phyloP scores from a whole-genome alignment of 2,113 vertebrate species.

The Periophthalmodon schlosseri region DNA sequence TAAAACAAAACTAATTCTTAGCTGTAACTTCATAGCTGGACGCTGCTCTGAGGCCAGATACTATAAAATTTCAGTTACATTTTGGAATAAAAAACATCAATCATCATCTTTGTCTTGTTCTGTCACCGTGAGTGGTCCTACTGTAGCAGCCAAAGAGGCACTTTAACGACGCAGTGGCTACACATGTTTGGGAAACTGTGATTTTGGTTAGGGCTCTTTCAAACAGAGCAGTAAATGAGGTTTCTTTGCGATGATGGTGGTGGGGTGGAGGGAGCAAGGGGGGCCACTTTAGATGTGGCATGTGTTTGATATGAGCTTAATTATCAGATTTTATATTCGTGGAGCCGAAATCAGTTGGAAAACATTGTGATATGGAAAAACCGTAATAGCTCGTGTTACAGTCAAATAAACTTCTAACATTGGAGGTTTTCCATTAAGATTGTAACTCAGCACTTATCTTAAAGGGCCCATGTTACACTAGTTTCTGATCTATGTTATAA shows the following conservation, averaged over 20 bases:
- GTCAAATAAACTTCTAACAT: conserved; percentile 7
- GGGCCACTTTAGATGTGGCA: conserved; percentile 65
- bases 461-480: neutral
- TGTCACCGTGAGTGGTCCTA: conserved; percentile 43
- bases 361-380: conserved; percentile 21
- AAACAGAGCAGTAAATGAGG: conserved; percentile 66
- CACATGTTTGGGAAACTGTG: conserved; percentile 60
- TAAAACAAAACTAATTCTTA: conserved; percentile 24
- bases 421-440: neutral
- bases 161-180: conserved; percentile 33
- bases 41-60: conserved; percentile 24
- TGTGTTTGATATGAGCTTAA: conserved; percentile 62
- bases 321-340: conserved; percentile 39
- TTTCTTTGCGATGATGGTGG: conserved; percentile 51
- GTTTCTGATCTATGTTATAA: too few relatives aligned
- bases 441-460: conserved; percentile 5
- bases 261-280: conserved; percentile 40
- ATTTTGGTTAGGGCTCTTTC: conserved; percentile 54
- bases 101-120: conserved; percentile 7
- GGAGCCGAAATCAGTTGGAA: conserved; percentile 29
- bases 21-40: conserved; percentile 38
- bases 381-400: conserved; percentile 18
- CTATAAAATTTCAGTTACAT: conserved; percentile 8
- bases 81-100: neutral
- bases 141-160: conserved; percentile 36